Percentiles rank a stretch among this genome's conserved stretches.
phyloP scores from a whole-genome alignment of 2,113 vertebrate species.

The Clarias gariepinus region DNA sequence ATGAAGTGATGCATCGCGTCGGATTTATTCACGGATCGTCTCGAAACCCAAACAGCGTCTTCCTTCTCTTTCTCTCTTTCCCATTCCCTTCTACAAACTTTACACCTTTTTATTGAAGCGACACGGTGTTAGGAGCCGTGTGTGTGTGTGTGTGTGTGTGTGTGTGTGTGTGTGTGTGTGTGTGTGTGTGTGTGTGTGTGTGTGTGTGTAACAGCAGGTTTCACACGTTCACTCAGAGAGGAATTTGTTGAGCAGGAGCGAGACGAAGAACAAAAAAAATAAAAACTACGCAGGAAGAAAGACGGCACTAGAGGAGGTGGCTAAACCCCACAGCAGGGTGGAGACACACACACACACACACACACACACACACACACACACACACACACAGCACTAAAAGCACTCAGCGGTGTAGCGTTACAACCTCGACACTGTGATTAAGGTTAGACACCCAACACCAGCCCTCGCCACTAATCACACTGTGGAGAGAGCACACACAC shows the following conservation, averaged over 20 bases:
- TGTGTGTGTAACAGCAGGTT: conserved; percentile 10
- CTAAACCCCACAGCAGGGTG: not conserved
- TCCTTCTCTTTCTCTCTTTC: not conserved
- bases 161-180: no score
- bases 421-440: conserved; percentile 19
- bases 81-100: not conserved
- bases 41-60: not conserved
- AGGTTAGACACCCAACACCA: conserved; percentile 2
- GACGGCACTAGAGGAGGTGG: not conserved
- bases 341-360: not conserved
- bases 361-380: not conserved
- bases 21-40: not conserved
- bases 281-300: not conserved
- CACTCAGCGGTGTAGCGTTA: not conserved
- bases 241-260: not conserved
- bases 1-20: no score
- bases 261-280: conserved; percentile 7
- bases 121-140: not conserved
- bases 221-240: not conserved
- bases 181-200: not conserved
- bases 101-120: not conserved
- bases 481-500: not conserved
- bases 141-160: conserved; percentile 7
- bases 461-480: not conserved
- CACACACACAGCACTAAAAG: not conserved